phyloP scores from a whole-genome alignment of 2,797 vertebrate genomes.

The Enteromius afrohamiltoni region DNA sequence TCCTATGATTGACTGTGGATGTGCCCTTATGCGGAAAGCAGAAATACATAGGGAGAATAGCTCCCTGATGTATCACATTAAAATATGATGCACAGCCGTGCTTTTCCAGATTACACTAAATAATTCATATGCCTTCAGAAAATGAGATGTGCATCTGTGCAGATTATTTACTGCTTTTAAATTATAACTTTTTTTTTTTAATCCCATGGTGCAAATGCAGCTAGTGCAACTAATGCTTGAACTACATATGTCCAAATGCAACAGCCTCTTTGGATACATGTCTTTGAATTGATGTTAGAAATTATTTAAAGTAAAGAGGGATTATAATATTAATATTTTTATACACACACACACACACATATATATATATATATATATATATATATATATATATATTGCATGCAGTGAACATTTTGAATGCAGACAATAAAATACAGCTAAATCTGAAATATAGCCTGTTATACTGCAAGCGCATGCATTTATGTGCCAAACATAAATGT shows the following conservation, averaged over 20 bases:
- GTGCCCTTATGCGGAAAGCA: conserved; percentile 65
- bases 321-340: not conserved
- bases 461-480: not conserved
- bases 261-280: not conserved
- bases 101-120: conserved; percentile 83
- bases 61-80: conserved; percentile 83
- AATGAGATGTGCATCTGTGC: conserved; percentile 75
- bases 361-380: too few relatives aligned
- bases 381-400: too few relatives aligned
- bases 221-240: conserved; percentile 15
- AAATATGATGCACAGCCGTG: conserved; percentile 84
- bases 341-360: too few relatives aligned
- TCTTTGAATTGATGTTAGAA: conserved; percentile 8
- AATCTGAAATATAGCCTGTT: not conserved
- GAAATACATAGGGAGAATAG: conserved; percentile 76
- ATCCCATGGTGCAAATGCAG: conserved; percentile 68
- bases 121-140: conserved; percentile 82
- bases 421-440: not conserved
- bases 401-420: not conserved
- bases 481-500: not conserved
- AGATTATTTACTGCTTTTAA: conserved; percentile 80
- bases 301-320: not conserved
- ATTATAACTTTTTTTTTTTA: conserved; percentile 71
- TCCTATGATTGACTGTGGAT: conserved; percentile 72
- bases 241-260: conserved; percentile 4